Evolutionary conservation across 2,888 invertebrate genomes (phyloP).

Genomic region (Julus scanicus): DNA sequence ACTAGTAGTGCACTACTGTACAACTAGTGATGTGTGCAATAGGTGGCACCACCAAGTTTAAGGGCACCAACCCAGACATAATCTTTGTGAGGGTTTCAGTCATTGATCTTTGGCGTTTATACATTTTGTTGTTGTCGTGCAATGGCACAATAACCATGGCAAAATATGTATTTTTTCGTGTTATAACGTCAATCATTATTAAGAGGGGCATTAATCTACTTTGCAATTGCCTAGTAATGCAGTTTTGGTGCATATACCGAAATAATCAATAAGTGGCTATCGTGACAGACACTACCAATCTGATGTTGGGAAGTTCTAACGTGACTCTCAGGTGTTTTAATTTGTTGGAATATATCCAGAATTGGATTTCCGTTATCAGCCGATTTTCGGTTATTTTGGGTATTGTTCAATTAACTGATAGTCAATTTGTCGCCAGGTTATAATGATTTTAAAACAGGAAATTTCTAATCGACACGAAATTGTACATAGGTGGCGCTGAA

Average conservation of each 20-base stretch:
- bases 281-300: not conserved
- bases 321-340: not conserved
- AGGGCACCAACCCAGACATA: not conserved
- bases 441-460: not conserved
- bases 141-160: not conserved
- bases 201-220: constrained; percentile 4
- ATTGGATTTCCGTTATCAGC: not conserved
- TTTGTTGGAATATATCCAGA: not conserved
- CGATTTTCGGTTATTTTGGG: not conserved
- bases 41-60: not conserved
- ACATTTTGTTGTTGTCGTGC: not conserved
- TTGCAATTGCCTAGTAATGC: constrained; percentile 5
- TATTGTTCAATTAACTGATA: not conserved
- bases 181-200: constrained; percentile 2
- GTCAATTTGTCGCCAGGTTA: not conserved
- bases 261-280: not conserved
- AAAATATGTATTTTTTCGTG: not conserved
- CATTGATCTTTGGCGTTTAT: not conserved
- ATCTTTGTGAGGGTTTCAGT: not conserved
- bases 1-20: not conserved
- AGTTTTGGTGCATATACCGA: not conserved
- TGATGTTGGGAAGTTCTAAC: not conserved
- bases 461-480: not conserved
- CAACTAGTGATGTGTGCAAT: not conserved
- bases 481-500: not conserved